phyloP scores from a whole-genome alignment of 1,140 invertebrate species.

The Drosophila gunungcola region DNA sequence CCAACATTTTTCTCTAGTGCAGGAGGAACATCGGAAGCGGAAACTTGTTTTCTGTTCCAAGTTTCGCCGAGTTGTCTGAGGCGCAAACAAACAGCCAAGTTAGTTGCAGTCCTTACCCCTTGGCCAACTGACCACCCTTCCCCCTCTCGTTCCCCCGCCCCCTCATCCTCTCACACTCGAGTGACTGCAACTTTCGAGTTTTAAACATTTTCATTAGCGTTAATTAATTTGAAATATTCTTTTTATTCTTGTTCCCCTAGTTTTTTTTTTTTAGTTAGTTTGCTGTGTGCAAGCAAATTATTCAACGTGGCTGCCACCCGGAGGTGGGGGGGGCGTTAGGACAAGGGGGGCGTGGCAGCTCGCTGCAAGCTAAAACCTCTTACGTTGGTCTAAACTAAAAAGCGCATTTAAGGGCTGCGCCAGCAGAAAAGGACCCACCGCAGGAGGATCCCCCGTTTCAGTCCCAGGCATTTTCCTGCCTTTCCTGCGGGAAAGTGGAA shows the following conservation, averaged over 20 bases:
- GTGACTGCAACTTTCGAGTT: slow-evolving; percentile 66
- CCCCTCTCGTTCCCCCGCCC: no score
- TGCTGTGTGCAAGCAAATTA: slow-evolving; percentile 70
- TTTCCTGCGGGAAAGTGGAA: slow-evolving; percentile 12
- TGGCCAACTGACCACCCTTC: slow-evolving; percentile 4
- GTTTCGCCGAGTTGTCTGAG: slow-evolving; percentile 32
- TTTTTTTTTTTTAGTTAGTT: slow-evolving; percentile 28
- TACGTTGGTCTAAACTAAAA: slow-evolving; percentile 71
- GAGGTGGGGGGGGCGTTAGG: neutral
- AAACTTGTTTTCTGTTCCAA: slow-evolving; percentile 40
- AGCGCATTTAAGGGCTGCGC: slow-evolving; percentile 68
- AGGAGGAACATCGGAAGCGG: slow-evolving; percentile 15
- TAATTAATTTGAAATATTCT: slow-evolving; percentile 82
- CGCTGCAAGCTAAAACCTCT: slow-evolving; percentile 58
- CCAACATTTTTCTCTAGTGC: neutral
- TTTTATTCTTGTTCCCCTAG: slow-evolving; percentile 46
- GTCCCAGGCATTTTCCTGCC: slow-evolving; percentile 13
- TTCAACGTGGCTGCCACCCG: slow-evolving; percentile 33
- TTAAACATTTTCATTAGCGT: slow-evolving; percentile 83
- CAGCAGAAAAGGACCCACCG: slow-evolving; percentile 67
- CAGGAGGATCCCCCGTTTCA: slow-evolving; percentile 4
- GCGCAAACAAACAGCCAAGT: slow-evolving; percentile 44
- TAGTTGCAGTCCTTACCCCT: slow-evolving; percentile 36
- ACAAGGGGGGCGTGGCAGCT: neutral
- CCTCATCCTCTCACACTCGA: slow-evolving; percentile 4